Conservation (phyloP, 2,797 vertebrate genomes). For the Anabas testudineus region DNA sequence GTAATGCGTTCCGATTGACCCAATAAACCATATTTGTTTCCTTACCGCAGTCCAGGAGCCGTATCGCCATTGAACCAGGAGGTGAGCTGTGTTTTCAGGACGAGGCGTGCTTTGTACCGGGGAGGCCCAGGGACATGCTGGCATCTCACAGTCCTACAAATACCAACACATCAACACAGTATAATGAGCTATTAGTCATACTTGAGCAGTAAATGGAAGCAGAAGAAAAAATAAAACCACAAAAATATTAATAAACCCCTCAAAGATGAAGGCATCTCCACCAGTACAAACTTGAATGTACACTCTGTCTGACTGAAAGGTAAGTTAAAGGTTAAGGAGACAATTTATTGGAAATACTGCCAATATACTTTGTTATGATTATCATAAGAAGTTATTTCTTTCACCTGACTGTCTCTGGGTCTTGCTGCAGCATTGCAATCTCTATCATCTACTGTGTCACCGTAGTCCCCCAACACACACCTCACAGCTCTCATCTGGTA, state of each 20-base stretch:
- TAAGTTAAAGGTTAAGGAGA: no score
- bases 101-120: constrained; percentile 82
- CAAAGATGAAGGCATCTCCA: neutral
- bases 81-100: constrained; percentile 80
- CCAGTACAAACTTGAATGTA: no score
- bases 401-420: constrained; percentile 90
- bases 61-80: constrained; percentile 91
- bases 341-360: no score
- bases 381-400: neutral
- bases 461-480: constrained; percentile 86
- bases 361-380: no score
- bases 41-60: constrained; percentile 97
- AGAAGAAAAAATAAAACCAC: neutral
- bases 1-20: constrained; percentile 12
- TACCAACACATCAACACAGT: constrained; percentile 18
- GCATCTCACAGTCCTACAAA: constrained; percentile 90
- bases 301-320: no score
- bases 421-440: constrained; percentile 88
- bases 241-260: neutral
- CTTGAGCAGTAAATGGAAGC: neutral
- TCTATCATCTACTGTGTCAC: constrained; percentile 83
- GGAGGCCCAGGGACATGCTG: constrained; percentile 83
- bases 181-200: neutral
- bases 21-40: constrained; percentile 46
- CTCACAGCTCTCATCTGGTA: constrained; percentile 92